A percentile compares a stretch with the other conserved stretches of the same genome.
Evolutionary conservation across 2,888 invertebrate genomes (phyloP).

Genomic region (Celastrina argiolus): DNA sequence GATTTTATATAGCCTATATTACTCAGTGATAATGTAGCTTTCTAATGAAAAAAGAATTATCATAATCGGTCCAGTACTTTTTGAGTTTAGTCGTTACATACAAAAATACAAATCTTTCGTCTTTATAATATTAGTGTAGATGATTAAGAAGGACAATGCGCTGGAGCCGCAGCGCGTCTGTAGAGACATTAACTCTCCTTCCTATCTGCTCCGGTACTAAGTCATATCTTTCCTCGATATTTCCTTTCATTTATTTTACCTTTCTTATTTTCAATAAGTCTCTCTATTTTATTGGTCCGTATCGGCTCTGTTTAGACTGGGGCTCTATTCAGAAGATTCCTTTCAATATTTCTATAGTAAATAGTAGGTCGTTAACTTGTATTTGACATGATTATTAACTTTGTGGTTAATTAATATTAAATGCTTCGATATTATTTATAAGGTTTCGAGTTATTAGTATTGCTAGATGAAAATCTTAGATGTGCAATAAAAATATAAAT

Average conservation of each 20-base stretch:
- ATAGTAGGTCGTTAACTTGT: conserved; percentile 10
- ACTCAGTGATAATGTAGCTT: too few relatives aligned
- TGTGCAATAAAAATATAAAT: too few relatives aligned
- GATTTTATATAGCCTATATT: too few relatives aligned
- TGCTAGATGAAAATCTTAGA: too few relatives aligned
- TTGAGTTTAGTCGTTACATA: too few relatives aligned
- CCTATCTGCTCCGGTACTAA: neutral
- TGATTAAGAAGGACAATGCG: too few relatives aligned
- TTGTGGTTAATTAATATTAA: neutral
- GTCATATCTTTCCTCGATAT: conserved; percentile 5
- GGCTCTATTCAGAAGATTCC: conserved; percentile 1
- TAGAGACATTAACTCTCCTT: neutral
- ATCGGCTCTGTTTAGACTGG: neutral
- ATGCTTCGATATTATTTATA: too few relatives aligned
- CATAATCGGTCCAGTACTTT: too few relatives aligned
- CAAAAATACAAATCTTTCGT: too few relatives aligned
- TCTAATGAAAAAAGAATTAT: too few relatives aligned
- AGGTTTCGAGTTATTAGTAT: too few relatives aligned
- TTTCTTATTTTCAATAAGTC: conserved; percentile 19
- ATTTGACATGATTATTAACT: neutral
- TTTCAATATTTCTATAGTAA: conserved; percentile 21
- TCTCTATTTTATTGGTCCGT: conserved; percentile 12
- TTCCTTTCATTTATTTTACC: conserved; percentile 18
- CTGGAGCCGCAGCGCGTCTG: neutral
- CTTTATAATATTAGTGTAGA: too few relatives aligned